A percentile compares a stretch with the other conserved stretches of the same genome.
These are phyloP conservation scores for Nilaparvata lugens DNA, from an alignment of 1,140 invertebrate genomes.

Conservation along the genomic window DNA sequence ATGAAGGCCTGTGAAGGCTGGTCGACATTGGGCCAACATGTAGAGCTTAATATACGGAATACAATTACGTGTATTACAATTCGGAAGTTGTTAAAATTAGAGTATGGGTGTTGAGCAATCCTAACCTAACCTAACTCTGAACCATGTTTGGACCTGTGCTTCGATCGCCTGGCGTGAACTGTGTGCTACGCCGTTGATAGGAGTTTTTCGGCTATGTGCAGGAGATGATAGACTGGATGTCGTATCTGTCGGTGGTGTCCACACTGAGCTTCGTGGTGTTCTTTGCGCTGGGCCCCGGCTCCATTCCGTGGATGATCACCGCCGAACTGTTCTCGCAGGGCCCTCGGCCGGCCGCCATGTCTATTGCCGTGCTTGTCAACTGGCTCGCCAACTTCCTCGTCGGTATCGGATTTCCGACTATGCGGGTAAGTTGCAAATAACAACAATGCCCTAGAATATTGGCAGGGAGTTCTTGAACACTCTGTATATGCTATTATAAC, in stretches of 20 bases:
- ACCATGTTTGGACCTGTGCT: slow-evolving; percentile 27
- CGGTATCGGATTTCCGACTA: slow-evolving; percentile 86
- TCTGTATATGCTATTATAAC: too few relatives aligned
- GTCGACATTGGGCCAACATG: too few relatives aligned
- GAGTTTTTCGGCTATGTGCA: slow-evolving; percentile 91
- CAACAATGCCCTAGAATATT: too few relatives aligned
- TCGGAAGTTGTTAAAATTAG: not conserved
- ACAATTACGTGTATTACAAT: too few relatives aligned
- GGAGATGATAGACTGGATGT: slow-evolving; percentile 98
- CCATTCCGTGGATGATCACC: slow-evolving; percentile 98
- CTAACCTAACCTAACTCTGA: slow-evolving; percentile 31
- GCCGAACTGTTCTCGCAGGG: slow-evolving; percentile 97
- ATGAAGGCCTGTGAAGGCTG: too few relatives aligned
- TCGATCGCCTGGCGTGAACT: slow-evolving; percentile 38
- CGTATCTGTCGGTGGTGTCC: slow-evolving; percentile 87
- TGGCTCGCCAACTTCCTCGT: slow-evolving; percentile 98
- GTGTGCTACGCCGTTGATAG: slow-evolving; percentile 48
- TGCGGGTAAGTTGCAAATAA: slow-evolving; percentile 56
- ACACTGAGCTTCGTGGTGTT: slow-evolving; percentile 92
- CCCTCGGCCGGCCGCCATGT: slow-evolving; percentile 93
- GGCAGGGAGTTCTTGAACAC: too few relatives aligned
- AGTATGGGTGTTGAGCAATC: not conserved
- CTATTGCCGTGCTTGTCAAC: slow-evolving; percentile 94
- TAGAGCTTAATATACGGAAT: too few relatives aligned
- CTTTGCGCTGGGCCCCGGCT: slow-evolving; percentile 92